phyloP scores from a whole-genome alignment of 2,797 vertebrate species.

The Platalea minor region DNA sequence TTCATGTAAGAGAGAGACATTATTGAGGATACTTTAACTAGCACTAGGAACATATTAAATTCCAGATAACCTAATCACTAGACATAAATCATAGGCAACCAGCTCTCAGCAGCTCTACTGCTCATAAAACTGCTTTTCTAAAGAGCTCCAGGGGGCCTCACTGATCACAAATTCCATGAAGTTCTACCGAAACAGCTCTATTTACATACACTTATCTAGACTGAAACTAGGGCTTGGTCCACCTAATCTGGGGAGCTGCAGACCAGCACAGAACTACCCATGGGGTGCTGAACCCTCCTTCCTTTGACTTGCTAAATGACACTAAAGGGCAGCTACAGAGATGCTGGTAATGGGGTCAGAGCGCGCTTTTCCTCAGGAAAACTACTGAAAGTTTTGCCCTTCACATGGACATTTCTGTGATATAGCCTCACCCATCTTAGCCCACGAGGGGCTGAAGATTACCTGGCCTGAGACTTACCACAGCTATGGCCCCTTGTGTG shows the following conservation, averaged over 20 bases:
- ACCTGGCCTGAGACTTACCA: background rate
- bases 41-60: constrained; percentile 49
- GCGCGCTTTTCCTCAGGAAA: background rate
- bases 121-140: constrained; percentile 22
- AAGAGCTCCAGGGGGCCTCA: constrained; percentile 30
- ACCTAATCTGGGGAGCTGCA: background rate
- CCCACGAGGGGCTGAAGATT: background rate
- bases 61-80: constrained; percentile 29
- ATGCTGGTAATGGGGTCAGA: background rate
- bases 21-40: constrained; percentile 25
- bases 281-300: background rate
- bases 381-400: background rate
- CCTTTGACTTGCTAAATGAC: background rate
- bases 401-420: background rate
- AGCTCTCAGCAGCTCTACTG: constrained; percentile 17
- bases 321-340: background rate
- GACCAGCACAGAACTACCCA: background rate
- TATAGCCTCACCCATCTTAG: background rate
- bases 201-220: background rate
- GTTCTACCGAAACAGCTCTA: background rate
- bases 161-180: constrained; percentile 4
- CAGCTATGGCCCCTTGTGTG: accelerated
- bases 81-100: constrained; percentile 34
- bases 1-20: background rate
- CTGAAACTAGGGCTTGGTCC: background rate